These are phyloP conservation scores for Apteryx mantelli DNA, from an alignment of 2,113 vertebrate species.

Conservation along the genomic window DNA sequence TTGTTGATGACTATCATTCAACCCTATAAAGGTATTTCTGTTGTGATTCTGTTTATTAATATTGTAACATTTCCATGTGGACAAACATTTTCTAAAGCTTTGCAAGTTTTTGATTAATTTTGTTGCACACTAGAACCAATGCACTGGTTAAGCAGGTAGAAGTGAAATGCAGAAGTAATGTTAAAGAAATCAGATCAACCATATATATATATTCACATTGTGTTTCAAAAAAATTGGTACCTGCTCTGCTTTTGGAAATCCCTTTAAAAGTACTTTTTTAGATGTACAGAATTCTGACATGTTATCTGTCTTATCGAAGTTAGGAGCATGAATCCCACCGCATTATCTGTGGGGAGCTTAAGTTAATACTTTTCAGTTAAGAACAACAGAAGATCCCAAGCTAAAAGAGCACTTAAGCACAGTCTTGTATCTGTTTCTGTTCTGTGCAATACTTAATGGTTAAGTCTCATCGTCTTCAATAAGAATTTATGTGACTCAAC, in stretches of 20 bases:
- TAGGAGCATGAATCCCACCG: not conserved
- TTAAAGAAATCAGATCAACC: not conserved
- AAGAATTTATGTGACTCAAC: not conserved
- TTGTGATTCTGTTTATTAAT: not conserved
- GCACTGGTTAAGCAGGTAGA: not conserved
- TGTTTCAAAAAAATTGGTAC: not conserved
- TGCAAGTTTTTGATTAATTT: not conserved
- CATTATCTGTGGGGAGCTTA: not conserved
- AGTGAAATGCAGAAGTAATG: not conserved
- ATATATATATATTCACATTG: not conserved
- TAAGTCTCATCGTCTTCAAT: not conserved
- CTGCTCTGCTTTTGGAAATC: not conserved
- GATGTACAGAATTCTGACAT: not conserved
- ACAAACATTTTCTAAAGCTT: not conserved
- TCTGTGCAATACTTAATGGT: not conserved
- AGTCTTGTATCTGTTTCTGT: not conserved
- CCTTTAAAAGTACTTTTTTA: not conserved
- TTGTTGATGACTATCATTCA: not conserved
- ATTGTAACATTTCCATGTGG: not conserved
- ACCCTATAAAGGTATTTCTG: not conserved
- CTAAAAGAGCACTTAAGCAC: not conserved
- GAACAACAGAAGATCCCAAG: not conserved
- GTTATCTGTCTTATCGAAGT: not conserved
- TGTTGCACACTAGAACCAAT: not conserved
- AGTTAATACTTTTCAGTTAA: not conserved